Percentiles rank a stretch among this genome's conserved stretches.
These are phyloP conservation scores for Amblyopsis hoosieri DNA, from an alignment of 2,797 vertebrate genomes.

Conservation along the genomic window DNA sequence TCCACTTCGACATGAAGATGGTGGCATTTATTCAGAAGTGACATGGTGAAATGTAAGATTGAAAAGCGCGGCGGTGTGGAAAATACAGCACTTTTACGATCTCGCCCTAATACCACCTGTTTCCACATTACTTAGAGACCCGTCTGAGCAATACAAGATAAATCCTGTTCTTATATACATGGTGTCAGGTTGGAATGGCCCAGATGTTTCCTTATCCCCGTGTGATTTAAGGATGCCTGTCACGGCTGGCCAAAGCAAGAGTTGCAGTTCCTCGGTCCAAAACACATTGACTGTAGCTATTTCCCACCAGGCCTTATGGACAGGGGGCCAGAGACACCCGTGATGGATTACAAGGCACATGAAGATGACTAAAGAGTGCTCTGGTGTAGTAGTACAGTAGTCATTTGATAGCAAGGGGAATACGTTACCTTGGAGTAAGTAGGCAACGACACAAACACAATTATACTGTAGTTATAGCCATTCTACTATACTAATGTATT, in stretches of 20 bases:
- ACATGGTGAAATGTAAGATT: slow-evolving; percentile 31
- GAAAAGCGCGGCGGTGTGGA: slow-evolving; percentile 45
- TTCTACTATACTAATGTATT: no score
- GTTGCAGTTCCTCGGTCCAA: slow-evolving; percentile 52
- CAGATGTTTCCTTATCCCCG: slow-evolving; percentile 54
- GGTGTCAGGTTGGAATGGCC: slow-evolving; percentile 59
- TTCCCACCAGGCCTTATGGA: slow-evolving; percentile 58
- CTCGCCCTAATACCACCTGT: slow-evolving; percentile 45
- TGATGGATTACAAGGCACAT: slow-evolving; percentile 20
- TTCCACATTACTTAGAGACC: slow-evolving; percentile 69
- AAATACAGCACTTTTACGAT: slow-evolving; percentile 49
- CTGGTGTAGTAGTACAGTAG: slow-evolving; percentile 5
- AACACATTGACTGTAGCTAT: slow-evolving; percentile 44
- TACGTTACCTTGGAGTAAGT: background rate
- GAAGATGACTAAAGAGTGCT: slow-evolving; percentile 13
- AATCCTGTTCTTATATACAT: slow-evolving; percentile 69
- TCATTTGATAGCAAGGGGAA: slow-evolving; percentile 5
- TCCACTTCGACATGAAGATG: slow-evolving; percentile 29
- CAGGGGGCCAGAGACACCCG: slow-evolving; percentile 21
- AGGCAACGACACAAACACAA: no score
- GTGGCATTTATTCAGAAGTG: slow-evolving; percentile 45
- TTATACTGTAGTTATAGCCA: no score
- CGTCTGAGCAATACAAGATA: slow-evolving; percentile 61
- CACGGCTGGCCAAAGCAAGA: slow-evolving; percentile 70
- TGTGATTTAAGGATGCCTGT: slow-evolving; percentile 69